Evolutionary conservation across 30 jellyfish, hydroid and myxozoan genomes (phyloP).

Genomic region (Aurelia sp.): DNA sequence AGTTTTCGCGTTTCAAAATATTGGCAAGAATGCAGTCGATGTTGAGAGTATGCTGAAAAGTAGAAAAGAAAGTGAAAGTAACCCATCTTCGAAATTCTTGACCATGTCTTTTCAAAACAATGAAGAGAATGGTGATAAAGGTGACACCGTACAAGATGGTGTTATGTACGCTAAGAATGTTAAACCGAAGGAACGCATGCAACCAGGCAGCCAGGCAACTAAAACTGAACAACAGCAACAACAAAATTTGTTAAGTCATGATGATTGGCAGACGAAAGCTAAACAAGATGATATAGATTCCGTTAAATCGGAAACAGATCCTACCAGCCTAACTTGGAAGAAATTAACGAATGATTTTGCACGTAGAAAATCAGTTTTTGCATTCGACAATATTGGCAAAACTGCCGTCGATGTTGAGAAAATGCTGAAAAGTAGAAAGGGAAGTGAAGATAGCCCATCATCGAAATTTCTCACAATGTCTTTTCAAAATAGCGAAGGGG

Average conservation of each 20-base stretch:
- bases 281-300: no score
- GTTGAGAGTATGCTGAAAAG: not conserved
- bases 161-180: slow-evolving; percentile 13
- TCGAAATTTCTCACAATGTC: slow-evolving; percentile 40
- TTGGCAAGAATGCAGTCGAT: slow-evolving; percentile 21
- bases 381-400: not conserved
- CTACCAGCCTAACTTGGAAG: not conserved
- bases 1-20: not conserved
- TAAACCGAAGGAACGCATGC: not conserved
- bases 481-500: slow-evolving; percentile 7
- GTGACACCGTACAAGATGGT: not conserved
- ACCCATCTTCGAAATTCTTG: slow-evolving; percentile 9
- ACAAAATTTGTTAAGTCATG: no score
- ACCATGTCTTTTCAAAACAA: not conserved
- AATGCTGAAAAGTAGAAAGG: slow-evolving; percentile 33
- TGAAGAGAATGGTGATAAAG: not conserved
- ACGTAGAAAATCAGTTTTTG: slow-evolving; percentile 13
- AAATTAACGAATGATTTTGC: not conserved
- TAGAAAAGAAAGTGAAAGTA: slow-evolving; percentile 6
- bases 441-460: slow-evolving; percentile 45
- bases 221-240: no score
- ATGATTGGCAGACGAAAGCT: no score
- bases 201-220: no score
- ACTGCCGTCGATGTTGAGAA: slow-evolving; percentile 25
- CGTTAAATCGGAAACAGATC: no score